A percentile compares a stretch with the other conserved stretches of the same genome.
Evolutionary conservation across 2,113 vertebrate species (phyloP).

Genomic region (Phainopepla nitens): DNA sequence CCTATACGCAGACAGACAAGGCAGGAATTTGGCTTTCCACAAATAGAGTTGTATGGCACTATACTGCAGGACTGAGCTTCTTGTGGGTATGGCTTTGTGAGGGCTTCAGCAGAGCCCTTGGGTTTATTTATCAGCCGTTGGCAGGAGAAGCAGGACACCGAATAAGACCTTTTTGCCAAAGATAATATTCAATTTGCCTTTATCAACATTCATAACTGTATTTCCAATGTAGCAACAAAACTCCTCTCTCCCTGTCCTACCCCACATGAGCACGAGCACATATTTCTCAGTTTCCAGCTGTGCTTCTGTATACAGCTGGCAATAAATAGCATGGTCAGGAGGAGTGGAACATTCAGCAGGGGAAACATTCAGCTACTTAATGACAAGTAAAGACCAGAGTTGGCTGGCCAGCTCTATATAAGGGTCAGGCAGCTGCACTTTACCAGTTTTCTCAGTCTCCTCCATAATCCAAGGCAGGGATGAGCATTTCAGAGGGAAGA

Average conservation of each 20-base stretch:
- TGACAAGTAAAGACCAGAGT: background rate
- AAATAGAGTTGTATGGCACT: background rate
- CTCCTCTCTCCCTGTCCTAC: background rate
- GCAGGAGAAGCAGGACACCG: background rate
- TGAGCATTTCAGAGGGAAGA: background rate
- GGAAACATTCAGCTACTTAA: background rate
- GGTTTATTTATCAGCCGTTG: background rate
- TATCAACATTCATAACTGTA: background rate
- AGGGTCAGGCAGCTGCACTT: background rate
- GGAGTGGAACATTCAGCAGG: background rate
- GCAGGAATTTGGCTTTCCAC: too few relatives aligned
- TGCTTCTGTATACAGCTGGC: background rate
- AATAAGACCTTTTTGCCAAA: background rate
- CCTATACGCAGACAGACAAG: background rate
- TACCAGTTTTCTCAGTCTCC: background rate
- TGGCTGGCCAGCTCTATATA: background rate
- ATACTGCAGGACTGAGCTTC: background rate
- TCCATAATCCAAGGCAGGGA: background rate
- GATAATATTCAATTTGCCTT: background rate
- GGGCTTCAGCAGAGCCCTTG: background rate
- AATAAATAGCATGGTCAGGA: background rate
- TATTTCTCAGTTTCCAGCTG: background rate
- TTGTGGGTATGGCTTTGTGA: background rate
- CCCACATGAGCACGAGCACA: fast-evolving
- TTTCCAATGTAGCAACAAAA: background rate